Evolutionary conservation across 2,888 invertebrate species (phyloP).

Genomic region (Phania funesta): DNA sequence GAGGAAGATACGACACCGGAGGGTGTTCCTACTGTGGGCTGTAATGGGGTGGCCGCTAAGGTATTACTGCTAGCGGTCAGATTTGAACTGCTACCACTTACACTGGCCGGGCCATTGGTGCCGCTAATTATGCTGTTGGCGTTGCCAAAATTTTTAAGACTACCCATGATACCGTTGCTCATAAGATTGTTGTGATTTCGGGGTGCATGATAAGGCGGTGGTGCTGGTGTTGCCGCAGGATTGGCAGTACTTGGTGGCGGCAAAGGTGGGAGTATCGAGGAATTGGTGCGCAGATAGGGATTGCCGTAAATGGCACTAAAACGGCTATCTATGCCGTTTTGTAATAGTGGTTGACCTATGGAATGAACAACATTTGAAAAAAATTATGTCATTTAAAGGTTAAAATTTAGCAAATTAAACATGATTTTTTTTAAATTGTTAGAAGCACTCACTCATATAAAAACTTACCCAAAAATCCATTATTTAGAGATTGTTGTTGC

Average conservation of each 20-base stretch:
- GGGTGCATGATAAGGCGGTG: conserved; percentile 86
- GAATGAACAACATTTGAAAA: background rate
- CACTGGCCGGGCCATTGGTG: conserved; percentile 81
- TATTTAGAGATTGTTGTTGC: conserved; percentile 73
- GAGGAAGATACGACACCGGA: conserved; percentile 82
- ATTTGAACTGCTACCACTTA: conserved; percentile 83
- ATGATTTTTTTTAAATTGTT: background rate
- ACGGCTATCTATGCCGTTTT: conserved; percentile 81
- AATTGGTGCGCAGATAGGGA: conserved; percentile 89
- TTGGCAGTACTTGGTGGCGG: conserved; percentile 86
- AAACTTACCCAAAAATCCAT: conserved; percentile 77
- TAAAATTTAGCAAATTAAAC: background rate
- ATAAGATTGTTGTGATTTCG: conserved; percentile 74
- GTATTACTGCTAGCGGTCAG: conserved; percentile 78
- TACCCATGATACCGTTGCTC: conserved; percentile 80
- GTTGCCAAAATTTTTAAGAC: conserved; percentile 83
- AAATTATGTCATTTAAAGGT: background rate
- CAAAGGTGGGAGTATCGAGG: conserved; percentile 81
- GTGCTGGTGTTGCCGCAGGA: conserved; percentile 90
- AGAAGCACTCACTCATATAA: too few species aligned
- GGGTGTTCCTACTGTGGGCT: conserved; percentile 83
- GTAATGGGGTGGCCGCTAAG: conserved; percentile 77
- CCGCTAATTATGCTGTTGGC: conserved; percentile 71
- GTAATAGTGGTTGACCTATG: conserved; percentile 79
- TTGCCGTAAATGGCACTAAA: conserved; percentile 95